These are phyloP conservation scores for Drosophila rhopaloa DNA, from an alignment of 1,140 invertebrate genomes.

Conservation along the genomic window DNA sequence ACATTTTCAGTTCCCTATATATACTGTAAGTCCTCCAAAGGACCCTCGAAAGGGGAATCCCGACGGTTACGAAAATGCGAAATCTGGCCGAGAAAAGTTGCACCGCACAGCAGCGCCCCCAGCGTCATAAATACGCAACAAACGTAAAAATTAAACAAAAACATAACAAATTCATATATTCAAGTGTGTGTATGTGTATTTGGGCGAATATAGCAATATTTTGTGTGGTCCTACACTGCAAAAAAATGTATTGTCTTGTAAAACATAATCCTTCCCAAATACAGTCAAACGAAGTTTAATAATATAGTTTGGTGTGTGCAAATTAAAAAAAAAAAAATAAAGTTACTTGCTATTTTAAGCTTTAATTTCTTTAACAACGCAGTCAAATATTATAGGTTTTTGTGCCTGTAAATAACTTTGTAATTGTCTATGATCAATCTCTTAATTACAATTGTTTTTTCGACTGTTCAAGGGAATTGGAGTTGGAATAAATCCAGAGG, in stretches of 20 bases:
- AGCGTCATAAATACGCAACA: constrained; percentile 72
- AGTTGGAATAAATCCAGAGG: not conserved
- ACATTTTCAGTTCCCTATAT: not conserved
- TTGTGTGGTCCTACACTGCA: constrained; percentile 23
- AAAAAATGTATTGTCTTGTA: not conserved
- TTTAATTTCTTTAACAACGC: no score
- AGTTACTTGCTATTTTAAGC: no score
- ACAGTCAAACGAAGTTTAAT: no score
- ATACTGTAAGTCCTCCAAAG: not conserved
- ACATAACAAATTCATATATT: constrained; percentile 45
- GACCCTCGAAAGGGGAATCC: not conserved
- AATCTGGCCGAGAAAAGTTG: constrained; percentile 10
- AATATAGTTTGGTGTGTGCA: no score
- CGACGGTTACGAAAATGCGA: constrained; percentile 8
- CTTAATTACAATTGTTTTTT: not conserved
- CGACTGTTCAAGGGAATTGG: not conserved
- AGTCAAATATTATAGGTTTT: no score
- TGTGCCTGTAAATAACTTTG: no score
- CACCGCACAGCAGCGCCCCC: constrained; percentile 25
- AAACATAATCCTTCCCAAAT: no score
- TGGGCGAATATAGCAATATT: constrained; percentile 32
- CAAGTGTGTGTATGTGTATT: constrained; percentile 3
- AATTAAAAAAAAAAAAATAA: no score
- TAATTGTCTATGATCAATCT: no score
- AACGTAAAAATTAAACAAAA: constrained; percentile 70